Base-by-base conservation (phyloP, 2,888 invertebrate species). In the Aporophyla lueneburgensis region DNA sequence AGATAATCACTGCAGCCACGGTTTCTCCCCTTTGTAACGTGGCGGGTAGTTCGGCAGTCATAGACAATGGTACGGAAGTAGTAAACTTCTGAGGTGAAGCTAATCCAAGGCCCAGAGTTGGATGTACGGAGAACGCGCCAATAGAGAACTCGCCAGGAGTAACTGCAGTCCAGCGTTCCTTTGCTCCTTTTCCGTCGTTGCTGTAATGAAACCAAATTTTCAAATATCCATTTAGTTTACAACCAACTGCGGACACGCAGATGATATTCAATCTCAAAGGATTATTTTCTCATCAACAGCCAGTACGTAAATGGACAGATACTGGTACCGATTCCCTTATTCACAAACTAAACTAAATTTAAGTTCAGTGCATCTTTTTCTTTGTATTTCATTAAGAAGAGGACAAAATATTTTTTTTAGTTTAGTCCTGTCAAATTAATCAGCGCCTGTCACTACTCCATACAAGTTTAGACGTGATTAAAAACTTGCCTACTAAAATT, bases 11-110 rank as follows among this genome's bases (percentile, higher is more conserved):
- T 71, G 99, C 97, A 0, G 99, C 98, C 73, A 99, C 97, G 14
- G 98, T 98, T 96, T 99, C 99, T 43, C 99, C 99, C 81, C 98
- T 97, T 88, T 99, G 98, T 21, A 99, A 97, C 0, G 98, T 98
- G 88, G 98, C 98, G 0, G 99, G 99, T 68, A 99, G 95, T 91
- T 99, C 98, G 14, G 99, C 97, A 14, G 98, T 97, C 62, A 99
- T 97, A 86, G 98, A 98, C 92, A 99, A 98, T 97, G 95, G 97
- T 95, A 94, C 91, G 33, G 92, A 92, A 46, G 96, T 95, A n/a
- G 94, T 89, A 91, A 95, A 92, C 80, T 89, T 90, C 76, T 92
- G 91, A 0, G 96, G 94, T 3, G 89, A 63, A 51, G 96, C 96
- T 21, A 96, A 73, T 0, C 96, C 96, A 0, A 96, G 91, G 0